A percentile compares a stretch with the other conserved stretches of the same genome.
phyloP scores from a whole-genome alignment of 2,113 vertebrate species.

The Climacteris rufus region DNA sequence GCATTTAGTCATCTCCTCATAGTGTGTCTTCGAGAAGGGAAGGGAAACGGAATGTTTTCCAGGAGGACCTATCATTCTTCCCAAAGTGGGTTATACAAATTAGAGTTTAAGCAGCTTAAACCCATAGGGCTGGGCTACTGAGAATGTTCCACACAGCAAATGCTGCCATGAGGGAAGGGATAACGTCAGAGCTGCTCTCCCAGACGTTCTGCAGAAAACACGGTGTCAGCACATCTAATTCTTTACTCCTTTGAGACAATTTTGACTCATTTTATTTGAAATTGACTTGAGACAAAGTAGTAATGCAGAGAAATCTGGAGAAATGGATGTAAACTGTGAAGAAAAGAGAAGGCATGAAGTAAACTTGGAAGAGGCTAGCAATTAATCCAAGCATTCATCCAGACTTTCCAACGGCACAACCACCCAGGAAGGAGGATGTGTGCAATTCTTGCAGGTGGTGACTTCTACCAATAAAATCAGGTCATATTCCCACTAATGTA shows the following conservation, averaged over 20 bases:
- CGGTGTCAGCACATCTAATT: not conserved
- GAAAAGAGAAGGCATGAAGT: not conserved
- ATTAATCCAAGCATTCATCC: not conserved
- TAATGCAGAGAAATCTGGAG: not conserved
- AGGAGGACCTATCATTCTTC: slow-evolving; percentile 1
- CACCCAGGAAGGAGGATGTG: not conserved
- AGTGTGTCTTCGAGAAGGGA: not conserved
- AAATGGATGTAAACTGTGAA: not conserved
- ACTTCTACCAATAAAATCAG: not conserved
- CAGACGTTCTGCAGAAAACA: not conserved
- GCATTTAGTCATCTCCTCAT: slow-evolving; percentile 48
- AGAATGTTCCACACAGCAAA: not conserved
- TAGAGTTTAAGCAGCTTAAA: not conserved
- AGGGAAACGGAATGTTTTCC: not conserved
- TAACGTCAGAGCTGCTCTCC: not conserved
- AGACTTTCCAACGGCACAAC: not conserved
- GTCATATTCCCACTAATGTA: not conserved
- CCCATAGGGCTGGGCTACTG: not conserved
- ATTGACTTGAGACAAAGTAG: not conserved
- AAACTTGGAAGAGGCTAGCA: not conserved
- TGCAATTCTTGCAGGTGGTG: not conserved
- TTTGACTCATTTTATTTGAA: not conserved
- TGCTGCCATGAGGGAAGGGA: not conserved
- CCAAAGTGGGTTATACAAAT: not conserved
- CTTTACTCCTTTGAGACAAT: not conserved